A percentile compares a stretch with the other conserved stretches of the same genome.
phyloP scores from a whole-genome alignment of 2,888 invertebrate genomes.

The Stenodera caucasica region DNA sequence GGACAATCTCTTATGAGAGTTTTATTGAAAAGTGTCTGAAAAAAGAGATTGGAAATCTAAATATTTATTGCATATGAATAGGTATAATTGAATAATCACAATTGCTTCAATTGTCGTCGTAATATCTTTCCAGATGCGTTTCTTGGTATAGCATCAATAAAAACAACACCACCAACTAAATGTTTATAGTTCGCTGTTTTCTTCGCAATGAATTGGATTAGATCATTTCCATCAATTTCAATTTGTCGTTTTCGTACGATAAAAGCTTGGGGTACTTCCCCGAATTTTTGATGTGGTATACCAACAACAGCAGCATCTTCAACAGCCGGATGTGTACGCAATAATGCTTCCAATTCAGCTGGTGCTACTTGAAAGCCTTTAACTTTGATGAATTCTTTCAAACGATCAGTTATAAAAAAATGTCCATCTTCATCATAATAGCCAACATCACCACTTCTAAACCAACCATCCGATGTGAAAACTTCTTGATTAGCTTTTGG shows the following conservation, averaged over 20 bases:
- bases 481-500: constrained; percentile 61
- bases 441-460: constrained; percentile 66
- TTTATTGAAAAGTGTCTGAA: no score
- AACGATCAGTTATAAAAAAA: constrained; percentile 78
- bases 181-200: constrained; percentile 16
- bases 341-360: constrained; percentile 80
- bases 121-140: constrained; percentile 18
- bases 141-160: constrained; percentile 17
- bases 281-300: constrained; percentile 69
- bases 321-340: constrained; percentile 69
- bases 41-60: no score
- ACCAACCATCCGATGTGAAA: constrained; percentile 72
- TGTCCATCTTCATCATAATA: constrained; percentile 69
- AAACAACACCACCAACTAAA: constrained; percentile 17
- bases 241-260: constrained; percentile 65
- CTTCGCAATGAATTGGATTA: constrained; percentile 54
- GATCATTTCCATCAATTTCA: constrained; percentile 54
- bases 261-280: constrained; percentile 76
- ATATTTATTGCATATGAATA: no score
- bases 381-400: constrained; percentile 87
- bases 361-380: constrained; percentile 85
- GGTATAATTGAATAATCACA: no score
- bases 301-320: constrained; percentile 82
- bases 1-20: no score
- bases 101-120: constrained; percentile 11